Base-by-base conservation (phyloP, 2,888 invertebrate species). In the Mimumesa dahlbomi region DNA sequence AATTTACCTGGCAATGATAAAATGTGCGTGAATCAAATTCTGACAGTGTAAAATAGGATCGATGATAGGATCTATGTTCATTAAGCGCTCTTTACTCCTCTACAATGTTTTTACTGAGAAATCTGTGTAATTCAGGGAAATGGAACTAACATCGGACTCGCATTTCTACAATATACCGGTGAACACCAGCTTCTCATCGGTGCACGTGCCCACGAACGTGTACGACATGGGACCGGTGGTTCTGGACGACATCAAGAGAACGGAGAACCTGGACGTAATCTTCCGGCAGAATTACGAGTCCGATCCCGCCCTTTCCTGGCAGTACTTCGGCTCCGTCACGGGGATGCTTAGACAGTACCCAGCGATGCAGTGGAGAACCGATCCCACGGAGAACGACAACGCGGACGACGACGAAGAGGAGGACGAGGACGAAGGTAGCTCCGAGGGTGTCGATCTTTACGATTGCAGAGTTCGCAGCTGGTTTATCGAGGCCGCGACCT, bases 401-500 rank as follows among this genome's bases (percentile, higher is more conserved):
- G 29, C 16, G 2, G 18, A n/a, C 3, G 48, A 9, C 1, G 29
- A 54, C 9, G 22, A 45, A 1, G 48, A 45, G 0, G 46, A 46
- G 0, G 72, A 80, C 43, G 73, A 79, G 0, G 49, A 49, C 0
- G 90, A 91, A 67, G 85, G 89, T 59, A 90, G 91, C 2, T 97
- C 97, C 2, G 50, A 48, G 0, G 45, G 19, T 0, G 40, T 91
- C 4, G 97, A 98, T 87, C 92, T 95, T 1, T 99, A 97, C 89
- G 99, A 99, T 89, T 98, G 97, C 84, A 93, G 98, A 56, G 94
- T 96, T 43, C 92, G 95, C 63, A 96, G 96, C 40, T 98, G 98
- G 98, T 99, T 97, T 88, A 97, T 99, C 75, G 97, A 98, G 90
- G 98, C 98, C 0, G 97, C 99, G 0, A 98, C 98, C 0, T 98